A percentile compares a stretch with the other conserved stretches of the same genome.
Evolutionary conservation across 1,140 invertebrate species (phyloP).

Genomic region (Pachyrhynchus sulphureomaculatus): DNA sequence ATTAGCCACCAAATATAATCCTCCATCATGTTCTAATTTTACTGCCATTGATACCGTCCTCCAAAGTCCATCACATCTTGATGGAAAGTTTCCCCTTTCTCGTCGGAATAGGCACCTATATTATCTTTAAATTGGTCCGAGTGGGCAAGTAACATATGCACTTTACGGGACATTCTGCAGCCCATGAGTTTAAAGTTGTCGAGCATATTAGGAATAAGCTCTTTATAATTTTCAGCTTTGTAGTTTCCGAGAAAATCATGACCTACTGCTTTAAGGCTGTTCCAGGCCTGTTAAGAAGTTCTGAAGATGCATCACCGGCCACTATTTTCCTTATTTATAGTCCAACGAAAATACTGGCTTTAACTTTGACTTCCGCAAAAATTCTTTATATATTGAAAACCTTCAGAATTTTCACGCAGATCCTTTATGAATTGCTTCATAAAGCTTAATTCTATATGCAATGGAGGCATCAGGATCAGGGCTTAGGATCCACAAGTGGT

Average conservation of each 20-base stretch:
- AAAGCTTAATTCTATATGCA: slow-evolving; percentile 51
- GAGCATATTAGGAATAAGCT: slow-evolving; percentile 22
- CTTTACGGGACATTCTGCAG: too few relatives aligned
- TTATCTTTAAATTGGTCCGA: slow-evolving; percentile 49
- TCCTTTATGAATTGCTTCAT: slow-evolving; percentile 33
- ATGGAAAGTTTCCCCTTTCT: slow-evolving; percentile 42
- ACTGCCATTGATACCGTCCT: too few relatives aligned
- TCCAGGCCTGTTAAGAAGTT: slow-evolving; percentile 2
- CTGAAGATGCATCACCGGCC: not conserved
- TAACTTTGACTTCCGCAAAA: not conserved
- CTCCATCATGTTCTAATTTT: not conserved
- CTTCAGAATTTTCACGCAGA: not conserved
- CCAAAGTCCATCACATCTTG: slow-evolving; percentile 38
- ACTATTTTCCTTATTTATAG: not conserved
- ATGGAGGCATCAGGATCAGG: slow-evolving; percentile 48
- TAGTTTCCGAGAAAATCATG: slow-evolving; percentile 40
- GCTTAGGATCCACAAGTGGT: slow-evolving; percentile 40
- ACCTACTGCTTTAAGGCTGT: slow-evolving; percentile 38
- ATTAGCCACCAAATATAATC: slow-evolving; percentile 7
- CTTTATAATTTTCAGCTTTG: slow-evolving; percentile 37
- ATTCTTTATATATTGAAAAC: not conserved
- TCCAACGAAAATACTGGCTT: slow-evolving; percentile 1
- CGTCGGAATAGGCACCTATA: slow-evolving; percentile 43
- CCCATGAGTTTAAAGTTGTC: slow-evolving; percentile 37
- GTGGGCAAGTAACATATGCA: slow-evolving; percentile 49